A percentile compares a stretch with the other conserved stretches of the same genome.
phyloP scores from a whole-genome alignment of 2,113 vertebrate species.

The Aspiorhynchus laticeps region DNA sequence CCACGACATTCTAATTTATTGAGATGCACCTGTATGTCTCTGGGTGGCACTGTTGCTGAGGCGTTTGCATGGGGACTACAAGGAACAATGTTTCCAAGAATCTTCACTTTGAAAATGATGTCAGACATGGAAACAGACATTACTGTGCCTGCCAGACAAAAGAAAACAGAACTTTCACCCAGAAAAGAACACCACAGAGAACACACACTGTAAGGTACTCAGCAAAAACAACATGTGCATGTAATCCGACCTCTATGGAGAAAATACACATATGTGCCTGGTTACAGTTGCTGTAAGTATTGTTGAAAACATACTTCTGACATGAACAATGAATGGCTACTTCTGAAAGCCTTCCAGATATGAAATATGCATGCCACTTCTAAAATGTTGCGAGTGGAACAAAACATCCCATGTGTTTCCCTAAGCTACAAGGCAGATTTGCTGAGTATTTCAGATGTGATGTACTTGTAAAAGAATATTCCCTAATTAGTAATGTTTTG shows the following conservation, averaged over 20 bases:
- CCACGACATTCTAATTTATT: too few relatives aligned
- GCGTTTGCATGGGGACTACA: neutral
- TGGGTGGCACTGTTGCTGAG: slow-evolving; percentile 40
- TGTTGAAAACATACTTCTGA: slow-evolving; percentile 20
- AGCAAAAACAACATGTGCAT: slow-evolving; percentile 54
- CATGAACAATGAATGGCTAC: neutral
- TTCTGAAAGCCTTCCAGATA: slow-evolving; percentile 12
- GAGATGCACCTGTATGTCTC: too few relatives aligned
- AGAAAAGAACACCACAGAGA: slow-evolving; percentile 52
- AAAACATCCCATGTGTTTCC: neutral
- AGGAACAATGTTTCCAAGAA: slow-evolving; percentile 45
- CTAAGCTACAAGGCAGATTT: slow-evolving; percentile 30
- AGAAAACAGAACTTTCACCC: slow-evolving; percentile 58
- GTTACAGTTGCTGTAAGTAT: slow-evolving; percentile 20
- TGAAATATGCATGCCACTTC: slow-evolving; percentile 30
- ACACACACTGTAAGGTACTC: slow-evolving; percentile 47
- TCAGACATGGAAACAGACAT: slow-evolving; percentile 58
- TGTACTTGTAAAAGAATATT: slow-evolving; percentile 16
- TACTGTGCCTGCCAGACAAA: slow-evolving; percentile 58
- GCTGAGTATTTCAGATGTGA: slow-evolving; percentile 24
- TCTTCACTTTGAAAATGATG: slow-evolving; percentile 59
- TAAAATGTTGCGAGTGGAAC: neutral
- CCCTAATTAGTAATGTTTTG: neutral
- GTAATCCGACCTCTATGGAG: slow-evolving; percentile 35
- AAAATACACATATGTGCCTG: slow-evolving; percentile 20